Evolutionary conservation across 2,113 vertebrate species (phyloP).

Genomic region (Colossoma macropomum): DNA sequence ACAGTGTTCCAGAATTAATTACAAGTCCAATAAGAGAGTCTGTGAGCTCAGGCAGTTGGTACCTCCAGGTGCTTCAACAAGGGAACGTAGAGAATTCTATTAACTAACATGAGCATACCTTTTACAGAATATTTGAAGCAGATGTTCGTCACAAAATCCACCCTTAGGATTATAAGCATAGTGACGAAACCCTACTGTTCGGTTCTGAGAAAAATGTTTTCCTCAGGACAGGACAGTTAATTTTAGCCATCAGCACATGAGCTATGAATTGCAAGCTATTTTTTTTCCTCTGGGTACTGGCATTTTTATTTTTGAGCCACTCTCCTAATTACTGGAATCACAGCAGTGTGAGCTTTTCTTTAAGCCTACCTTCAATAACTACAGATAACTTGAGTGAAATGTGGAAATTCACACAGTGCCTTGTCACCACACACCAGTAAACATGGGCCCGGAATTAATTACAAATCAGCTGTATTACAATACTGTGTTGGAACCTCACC

Average conservation of each 20-base stretch:
- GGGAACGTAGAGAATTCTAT: background rate
- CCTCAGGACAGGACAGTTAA: background rate
- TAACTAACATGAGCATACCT: background rate
- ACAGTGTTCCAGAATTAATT: conserved; percentile 52
- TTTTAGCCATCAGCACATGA: background rate
- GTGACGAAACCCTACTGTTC: background rate
- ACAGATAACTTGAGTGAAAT: no score
- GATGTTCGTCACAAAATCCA: background rate
- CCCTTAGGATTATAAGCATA: background rate
- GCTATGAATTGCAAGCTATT: background rate
- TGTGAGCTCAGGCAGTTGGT: conserved; percentile 18
- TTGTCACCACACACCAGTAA: no score
- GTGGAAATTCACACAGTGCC: no score
- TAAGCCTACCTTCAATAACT: no score
- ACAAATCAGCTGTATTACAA: no score
- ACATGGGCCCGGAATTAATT: no score
- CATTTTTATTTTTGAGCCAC: no score
- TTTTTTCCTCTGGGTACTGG: background rate
- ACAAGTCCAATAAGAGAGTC: conserved; percentile 36
- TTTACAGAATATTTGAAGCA: background rate
- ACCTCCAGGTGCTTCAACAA: conserved; percentile 9
- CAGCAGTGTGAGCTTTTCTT: no score
- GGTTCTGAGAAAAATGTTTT: background rate
- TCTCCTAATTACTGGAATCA: no score
- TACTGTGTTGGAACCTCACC: no score